These are phyloP conservation scores for Stylophora pistillata DNA, from an alignment of 64 coral and sea anemone genomes.

Conservation along the genomic window DNA sequence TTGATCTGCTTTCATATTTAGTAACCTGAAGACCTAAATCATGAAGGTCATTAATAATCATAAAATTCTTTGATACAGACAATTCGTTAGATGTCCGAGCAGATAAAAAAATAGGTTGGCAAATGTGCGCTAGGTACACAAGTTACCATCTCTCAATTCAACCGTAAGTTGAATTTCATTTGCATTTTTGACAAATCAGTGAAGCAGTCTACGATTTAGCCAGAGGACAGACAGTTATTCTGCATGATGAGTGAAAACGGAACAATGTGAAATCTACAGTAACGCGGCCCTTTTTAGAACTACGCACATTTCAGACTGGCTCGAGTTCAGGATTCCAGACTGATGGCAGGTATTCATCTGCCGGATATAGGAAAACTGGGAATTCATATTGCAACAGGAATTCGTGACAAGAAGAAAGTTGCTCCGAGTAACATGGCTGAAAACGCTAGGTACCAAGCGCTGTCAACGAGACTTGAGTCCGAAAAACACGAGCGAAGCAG, in stretches of 20 bases:
- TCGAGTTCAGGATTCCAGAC: not conserved
- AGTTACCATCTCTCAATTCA: not conserved
- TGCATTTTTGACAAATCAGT: not conserved
- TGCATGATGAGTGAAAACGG: not conserved
- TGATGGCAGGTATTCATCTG: slow-evolving; percentile 73
- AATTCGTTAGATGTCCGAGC: not conserved
- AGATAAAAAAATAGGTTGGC: not conserved
- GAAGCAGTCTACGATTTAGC: not conserved
- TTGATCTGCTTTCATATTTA: too few relatives aligned
- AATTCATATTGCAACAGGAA: slow-evolving; percentile 79
- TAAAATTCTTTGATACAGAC: not conserved
- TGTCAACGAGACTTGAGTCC: slow-evolving; percentile 71
- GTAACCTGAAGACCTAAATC: not conserved
- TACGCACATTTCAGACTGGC: not conserved
- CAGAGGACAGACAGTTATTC: not conserved
- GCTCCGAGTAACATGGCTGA: slow-evolving; percentile 69
- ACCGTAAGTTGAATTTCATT: not conserved
- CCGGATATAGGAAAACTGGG: slow-evolving; percentile 89
- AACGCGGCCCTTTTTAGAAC: not conserved
- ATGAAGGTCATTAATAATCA: not conserved
- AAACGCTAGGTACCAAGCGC: slow-evolving; percentile 45
- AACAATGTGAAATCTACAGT: not conserved
- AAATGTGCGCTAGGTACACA: not conserved
- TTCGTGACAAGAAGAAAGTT: slow-evolving; percentile 78
- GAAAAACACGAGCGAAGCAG: slow-evolving; percentile 56